Evolutionary conservation across 2,888 invertebrate genomes (phyloP).

Genomic region (Plutella xylostella): DNA sequence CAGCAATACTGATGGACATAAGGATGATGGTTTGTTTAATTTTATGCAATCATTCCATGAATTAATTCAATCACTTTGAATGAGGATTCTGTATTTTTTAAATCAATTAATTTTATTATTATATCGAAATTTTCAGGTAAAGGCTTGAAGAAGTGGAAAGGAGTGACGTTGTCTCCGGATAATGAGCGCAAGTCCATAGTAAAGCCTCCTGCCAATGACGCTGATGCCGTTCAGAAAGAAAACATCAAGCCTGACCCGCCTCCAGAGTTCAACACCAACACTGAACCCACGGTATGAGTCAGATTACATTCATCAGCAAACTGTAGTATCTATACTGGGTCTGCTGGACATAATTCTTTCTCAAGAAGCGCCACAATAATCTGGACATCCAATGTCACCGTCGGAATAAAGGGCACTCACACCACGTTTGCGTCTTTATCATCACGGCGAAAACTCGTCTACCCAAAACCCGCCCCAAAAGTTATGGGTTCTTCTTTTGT

Average conservation of each 20-base stretch:
- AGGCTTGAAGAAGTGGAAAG: conserved; percentile 82
- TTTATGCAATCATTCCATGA: background rate
- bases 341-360: no score
- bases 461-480: no score
- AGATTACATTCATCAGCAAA: no score
- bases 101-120: background rate
- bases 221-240: conserved; percentile 47
- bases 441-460: no score
- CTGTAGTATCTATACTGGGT: no score
- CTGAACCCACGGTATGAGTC: conserved; percentile 57
- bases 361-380: no score
- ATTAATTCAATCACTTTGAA: no score
- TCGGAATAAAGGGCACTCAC: no score
- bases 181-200: conserved; percentile 58
- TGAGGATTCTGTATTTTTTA: background rate
- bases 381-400: no score
- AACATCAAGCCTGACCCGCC: conserved; percentile 47
- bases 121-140: conserved; percentile 39
- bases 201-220: conserved; percentile 30
- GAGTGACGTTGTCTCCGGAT: conserved; percentile 77
- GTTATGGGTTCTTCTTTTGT: no score
- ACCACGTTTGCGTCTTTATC: no score
- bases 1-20: conserved; percentile 39
- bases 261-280: conserved; percentile 29
- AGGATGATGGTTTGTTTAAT: conserved; percentile 65